Conservation (phyloP, 30 jellyfish, hydroid and myxozoan genomes). For the Turritopsis rubra region DNA sequence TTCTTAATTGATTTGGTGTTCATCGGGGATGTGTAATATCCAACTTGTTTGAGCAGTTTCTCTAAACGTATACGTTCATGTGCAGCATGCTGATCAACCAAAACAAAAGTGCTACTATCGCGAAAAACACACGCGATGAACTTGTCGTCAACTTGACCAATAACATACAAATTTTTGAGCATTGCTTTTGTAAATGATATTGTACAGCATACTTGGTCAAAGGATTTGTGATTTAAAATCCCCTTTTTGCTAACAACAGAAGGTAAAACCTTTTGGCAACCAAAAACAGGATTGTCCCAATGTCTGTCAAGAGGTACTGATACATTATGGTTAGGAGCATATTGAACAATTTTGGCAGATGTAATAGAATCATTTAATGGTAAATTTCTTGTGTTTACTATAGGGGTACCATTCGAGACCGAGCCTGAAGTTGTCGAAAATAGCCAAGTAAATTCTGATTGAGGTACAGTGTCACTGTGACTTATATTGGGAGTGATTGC, state of each 20-base stretch:
- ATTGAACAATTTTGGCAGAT: not conserved
- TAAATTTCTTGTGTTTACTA: not conserved
- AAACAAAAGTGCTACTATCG: conserved; percentile 6
- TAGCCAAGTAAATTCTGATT: not conserved
- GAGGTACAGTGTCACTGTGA: not conserved
- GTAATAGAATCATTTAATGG: not conserved
- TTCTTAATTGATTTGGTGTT: not conserved
- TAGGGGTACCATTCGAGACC: not conserved
- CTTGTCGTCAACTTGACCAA: conserved; percentile 90
- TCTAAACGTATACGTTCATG: conserved; percentile 91
- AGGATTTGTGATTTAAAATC: conserved; percentile 31
- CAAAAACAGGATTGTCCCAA: conserved; percentile 85
- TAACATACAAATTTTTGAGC: conserved; percentile 35
- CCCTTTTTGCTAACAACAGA: conserved; percentile 33
- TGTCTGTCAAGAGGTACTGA: conserved; percentile 11
- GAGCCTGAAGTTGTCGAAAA: not conserved
- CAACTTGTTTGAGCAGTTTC: conserved; percentile 43
- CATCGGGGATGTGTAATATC: conserved; percentile 4
- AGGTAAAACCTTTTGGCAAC: conserved; percentile 19
- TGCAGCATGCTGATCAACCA: conserved; percentile 95
- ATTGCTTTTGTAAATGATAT: conserved; percentile 42
- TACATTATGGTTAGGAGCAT: not conserved
- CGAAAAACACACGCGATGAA: conserved; percentile 61
- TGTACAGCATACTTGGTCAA: conserved; percentile 1
- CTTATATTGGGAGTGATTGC: not conserved